phyloP scores from a whole-genome alignment of 2,797 vertebrate species.

The Potorous gilbertii region DNA sequence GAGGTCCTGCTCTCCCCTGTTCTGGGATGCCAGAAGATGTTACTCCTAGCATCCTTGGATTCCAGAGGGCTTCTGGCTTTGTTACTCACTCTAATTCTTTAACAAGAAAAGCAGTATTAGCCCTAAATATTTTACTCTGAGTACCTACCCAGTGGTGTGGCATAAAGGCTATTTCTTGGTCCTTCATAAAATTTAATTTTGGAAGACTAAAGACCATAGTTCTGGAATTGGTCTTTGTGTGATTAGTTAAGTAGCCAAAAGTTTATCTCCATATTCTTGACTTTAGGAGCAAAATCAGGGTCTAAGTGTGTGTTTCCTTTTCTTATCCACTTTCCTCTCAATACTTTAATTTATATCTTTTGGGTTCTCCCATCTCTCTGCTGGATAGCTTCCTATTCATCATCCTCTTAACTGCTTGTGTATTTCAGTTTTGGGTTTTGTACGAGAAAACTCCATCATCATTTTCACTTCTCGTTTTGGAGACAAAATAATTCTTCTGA shows the following conservation, averaged over 20 bases:
- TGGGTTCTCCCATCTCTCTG: constrained; percentile 32
- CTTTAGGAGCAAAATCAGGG: neutral
- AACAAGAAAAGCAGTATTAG: constrained; percentile 41
- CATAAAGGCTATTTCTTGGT: constrained; percentile 25
- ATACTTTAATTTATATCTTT: constrained; percentile 29
- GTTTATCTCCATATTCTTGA: constrained; percentile 16
- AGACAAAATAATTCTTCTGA: constrained; percentile 28
- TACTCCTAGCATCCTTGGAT: neutral
- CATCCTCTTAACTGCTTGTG: constrained; percentile 48
- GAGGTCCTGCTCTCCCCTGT: neutral
- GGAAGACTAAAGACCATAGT: constrained; percentile 32
- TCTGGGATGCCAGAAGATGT: neutral
- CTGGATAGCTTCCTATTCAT: constrained; percentile 58
- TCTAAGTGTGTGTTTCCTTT: constrained; percentile 28
- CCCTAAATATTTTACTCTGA: constrained; percentile 38
- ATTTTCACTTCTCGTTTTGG: constrained; percentile 63
- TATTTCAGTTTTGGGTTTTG: constrained; percentile 53
- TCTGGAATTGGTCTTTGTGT: constrained; percentile 38
- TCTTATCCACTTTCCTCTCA: neutral
- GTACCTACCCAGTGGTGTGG: constrained; percentile 23
- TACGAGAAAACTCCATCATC: constrained; percentile 39
- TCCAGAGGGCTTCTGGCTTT: neutral
- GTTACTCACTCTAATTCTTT: neutral
- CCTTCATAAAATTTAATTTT: constrained; percentile 35
- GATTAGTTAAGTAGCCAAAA: neutral